Base-by-base conservation (phyloP, 2,797 vertebrate genomes). In the Acipenser ruthenus region DNA sequence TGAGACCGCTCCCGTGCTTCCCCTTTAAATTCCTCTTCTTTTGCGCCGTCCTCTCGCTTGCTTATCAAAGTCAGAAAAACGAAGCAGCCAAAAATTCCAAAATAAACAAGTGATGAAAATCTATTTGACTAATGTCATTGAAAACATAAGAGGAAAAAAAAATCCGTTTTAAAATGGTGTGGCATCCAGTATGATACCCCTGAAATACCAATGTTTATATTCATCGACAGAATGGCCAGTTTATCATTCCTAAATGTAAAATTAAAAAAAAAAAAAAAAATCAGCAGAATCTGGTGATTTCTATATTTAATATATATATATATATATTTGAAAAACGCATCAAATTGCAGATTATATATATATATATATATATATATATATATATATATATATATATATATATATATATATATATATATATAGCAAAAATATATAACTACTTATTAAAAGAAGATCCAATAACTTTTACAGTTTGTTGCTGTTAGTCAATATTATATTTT, bases 21-120 rank as follows among this genome's bases (percentile, higher is more conserved):
- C 23, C 23, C 23, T 37, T 37, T 37, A 37, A 37, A 37, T 37
- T 37, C 23, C 23, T 37, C 23, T 37, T 37, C 11, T 71, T 74
- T 70, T 69, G 72, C 72, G 60, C 63, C 73, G 70, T 71, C 78
- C 67, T 71, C 64, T 64, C 69, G 78, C 67, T 71, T 65, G 64
- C 69, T 13, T 62, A 71, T 72, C 15, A 68, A n/a, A n/a, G 49
- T 6, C 61, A 9, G 56, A 68, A 62, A 63, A 49, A 63, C 23
- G 23, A 37, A 37, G 23, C 2, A 37, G 23, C 23, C 23, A 37
- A 37, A 37, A 37, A 37, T 3, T 37, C 23, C 2, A 37, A 37
- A 37, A 4, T 37, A 37, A 37, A 37, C 2, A 37, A 37, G 2
- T 37, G 23, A 37, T 37, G 23, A 37, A 37, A 37, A 49, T 51